Conservation (phyloP, 2,888 invertebrate genomes). For the Myathropa florea region DNA sequence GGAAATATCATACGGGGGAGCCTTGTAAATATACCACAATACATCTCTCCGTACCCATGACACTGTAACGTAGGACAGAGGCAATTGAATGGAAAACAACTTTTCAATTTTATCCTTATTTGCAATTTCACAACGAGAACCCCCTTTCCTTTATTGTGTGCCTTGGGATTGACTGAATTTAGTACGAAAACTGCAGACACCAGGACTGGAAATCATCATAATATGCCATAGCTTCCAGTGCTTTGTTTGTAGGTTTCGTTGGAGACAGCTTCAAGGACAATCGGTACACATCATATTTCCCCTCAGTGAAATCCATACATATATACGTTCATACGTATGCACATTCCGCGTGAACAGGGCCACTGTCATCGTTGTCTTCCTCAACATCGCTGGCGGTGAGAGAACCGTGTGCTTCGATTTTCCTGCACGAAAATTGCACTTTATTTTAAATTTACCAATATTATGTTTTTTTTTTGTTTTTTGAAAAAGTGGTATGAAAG, state of each 20-base stretch:
- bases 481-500: conserved; percentile 5
- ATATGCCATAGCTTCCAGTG: conserved; percentile 36
- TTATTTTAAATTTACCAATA: conserved; percentile 49
- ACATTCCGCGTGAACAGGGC: neutral
- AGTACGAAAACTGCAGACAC: conserved; percentile 40
- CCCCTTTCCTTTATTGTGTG: neutral
- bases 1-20: neutral
- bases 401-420: neutral
- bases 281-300: neutral
- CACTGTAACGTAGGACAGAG: conserved; percentile 23
- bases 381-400: neutral
- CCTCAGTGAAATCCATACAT: neutral
- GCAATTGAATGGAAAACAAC: conserved; percentile 59
- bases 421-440: conserved; percentile 53
- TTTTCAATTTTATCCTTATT: conserved; percentile 49
- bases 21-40: conserved; percentile 16
- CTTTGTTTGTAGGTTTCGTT: conserved; percentile 44
- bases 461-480: conserved; percentile 11
- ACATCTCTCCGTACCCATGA: conserved; percentile 1
- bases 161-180: conserved; percentile 27
- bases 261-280: conserved; percentile 24
- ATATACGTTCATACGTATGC: neutral
- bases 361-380: neutral
- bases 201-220: conserved; percentile 41
- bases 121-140: conserved; percentile 10